Base-by-base conservation (phyloP, 2,888 invertebrate species). In the Cepaea hortensis region DNA sequence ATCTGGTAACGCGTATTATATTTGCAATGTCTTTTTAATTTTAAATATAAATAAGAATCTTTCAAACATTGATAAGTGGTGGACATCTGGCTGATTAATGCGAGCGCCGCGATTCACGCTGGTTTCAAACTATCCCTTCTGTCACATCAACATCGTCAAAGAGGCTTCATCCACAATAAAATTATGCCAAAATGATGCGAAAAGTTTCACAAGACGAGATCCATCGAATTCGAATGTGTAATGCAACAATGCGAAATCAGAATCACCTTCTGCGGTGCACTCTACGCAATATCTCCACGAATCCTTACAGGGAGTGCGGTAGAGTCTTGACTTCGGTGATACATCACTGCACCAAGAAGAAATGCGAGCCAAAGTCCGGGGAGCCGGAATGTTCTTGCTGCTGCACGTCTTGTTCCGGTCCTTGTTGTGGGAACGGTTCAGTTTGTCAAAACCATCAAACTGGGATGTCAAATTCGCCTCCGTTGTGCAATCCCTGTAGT, bases 181-280 rank as follows among this genome's bases (percentile, higher is more conserved):
- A 76, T 46, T 20, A 35, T 80, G 81, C 48, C 50, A 87, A 84
- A 48, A 84, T 87, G 87, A 73, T 79, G 70, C 35, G 73, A 13
- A 77, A 76, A 2, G 35, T 85, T 65, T 23, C 61, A 9, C 35
- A 73, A 50, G 62, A 72, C 0, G 85, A 85, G n/a, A 75, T 85
- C 6, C 50, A 70, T 65, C 55, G 85, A 23, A 50, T 85, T 18
- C 23, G 80, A 48, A 68, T 61, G 46, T 48, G 76, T 23, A 85
- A 80, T 46, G 50, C 80, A 5, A 23, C 55, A 46, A 79, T 80
- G 7, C 15, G 85, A 80, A 85, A 85, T 65, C 61, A 70, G 15
- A 85, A 85, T 13, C 72, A 85, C 23, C 48, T 85, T 23, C 61
- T 79, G 5, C 50, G 80, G 1, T 80, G 85, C 61, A 70, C 79